phyloP scores from a whole-genome alignment of 2,113 vertebrate species.

The Stigmatopora argus region DNA sequence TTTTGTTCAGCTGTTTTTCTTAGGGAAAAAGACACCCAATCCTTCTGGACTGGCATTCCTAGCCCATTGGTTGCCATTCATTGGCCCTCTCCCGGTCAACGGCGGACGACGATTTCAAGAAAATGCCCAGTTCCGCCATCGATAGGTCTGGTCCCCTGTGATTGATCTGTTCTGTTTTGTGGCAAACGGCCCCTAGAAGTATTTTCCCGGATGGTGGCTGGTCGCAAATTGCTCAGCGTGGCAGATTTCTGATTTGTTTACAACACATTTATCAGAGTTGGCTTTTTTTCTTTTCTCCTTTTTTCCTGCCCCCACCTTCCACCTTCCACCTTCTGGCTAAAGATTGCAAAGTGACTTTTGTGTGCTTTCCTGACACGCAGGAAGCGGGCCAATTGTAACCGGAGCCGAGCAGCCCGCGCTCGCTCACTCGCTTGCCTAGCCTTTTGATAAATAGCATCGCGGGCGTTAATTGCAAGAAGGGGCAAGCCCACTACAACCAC shows the following conservation, averaged over 20 bases:
- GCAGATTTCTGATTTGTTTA: slow-evolving; percentile 37
- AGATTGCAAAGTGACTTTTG: neutral
- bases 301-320: no score
- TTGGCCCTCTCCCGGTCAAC: no score
- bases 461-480: slow-evolving; percentile 63
- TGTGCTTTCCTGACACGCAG: slow-evolving; percentile 48
- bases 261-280: neutral
- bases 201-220: slow-evolving; percentile 27
- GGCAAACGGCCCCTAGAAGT: slow-evolving; percentile 16
- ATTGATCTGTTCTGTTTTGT: slow-evolving; percentile 50
- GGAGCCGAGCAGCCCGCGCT: slow-evolving; percentile 51
- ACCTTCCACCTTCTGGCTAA: slow-evolving; percentile 27
- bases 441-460: slow-evolving; percentile 64
- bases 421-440: slow-evolving; percentile 16
- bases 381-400: slow-evolving; percentile 64
- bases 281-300: neutral
- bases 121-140: slow-evolving; percentile 27
- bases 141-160: slow-evolving; percentile 32
- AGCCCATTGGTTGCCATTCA: no score
- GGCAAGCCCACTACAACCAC: slow-evolving; percentile 56
- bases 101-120: no score
- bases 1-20: no score
- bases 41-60: no score
- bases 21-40: no score
- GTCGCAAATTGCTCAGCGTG: slow-evolving; percentile 1